Conservation (phyloP, 1,140 invertebrate genomes). For the Drosophila oshimai region DNA sequence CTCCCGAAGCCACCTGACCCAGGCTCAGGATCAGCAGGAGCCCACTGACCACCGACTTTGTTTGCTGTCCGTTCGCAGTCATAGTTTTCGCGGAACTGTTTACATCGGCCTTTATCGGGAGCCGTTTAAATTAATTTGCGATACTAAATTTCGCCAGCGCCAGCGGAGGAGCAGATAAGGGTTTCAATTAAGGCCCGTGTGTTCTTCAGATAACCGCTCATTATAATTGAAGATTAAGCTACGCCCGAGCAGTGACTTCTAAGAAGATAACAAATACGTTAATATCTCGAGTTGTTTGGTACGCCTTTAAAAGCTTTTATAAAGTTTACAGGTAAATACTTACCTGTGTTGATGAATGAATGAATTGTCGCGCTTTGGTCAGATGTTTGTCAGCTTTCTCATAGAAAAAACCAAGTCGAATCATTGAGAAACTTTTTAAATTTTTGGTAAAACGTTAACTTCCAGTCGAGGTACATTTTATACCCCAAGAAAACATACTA, state of each 20-base stretch:
- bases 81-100: slow-evolving; percentile 64
- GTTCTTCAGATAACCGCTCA: slow-evolving; percentile 56
- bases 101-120: slow-evolving; percentile 45
- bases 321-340: too few relatives aligned
- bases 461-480: too few relatives aligned
- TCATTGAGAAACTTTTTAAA: too few relatives aligned
- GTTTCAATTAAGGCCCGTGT: slow-evolving; percentile 50
- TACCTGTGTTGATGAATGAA: too few relatives aligned
- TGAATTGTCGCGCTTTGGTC: too few relatives aligned
- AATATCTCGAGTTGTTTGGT: background rate
- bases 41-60: slow-evolving; percentile 1
- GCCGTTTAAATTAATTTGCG: slow-evolving; percentile 66
- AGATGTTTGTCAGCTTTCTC: too few relatives aligned
- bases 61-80: slow-evolving; percentile 46
- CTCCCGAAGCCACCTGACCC: slow-evolving; percentile 34
- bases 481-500: too few relatives aligned
- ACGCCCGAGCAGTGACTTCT: background rate
- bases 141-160: slow-evolving; percentile 26
- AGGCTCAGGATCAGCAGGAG: slow-evolving; percentile 12
- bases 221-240: slow-evolving; percentile 58
- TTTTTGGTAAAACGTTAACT: too few relatives aligned
- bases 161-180: slow-evolving; percentile 41
- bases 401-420: too few relatives aligned
- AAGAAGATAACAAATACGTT: slow-evolving; percentile 1
- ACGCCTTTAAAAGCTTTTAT: background rate